Percentiles rank a stretch among this genome's conserved stretches.
Evolutionary conservation across 2,888 invertebrate genomes (phyloP).

Genomic region (Gymnosoma rotundatum): DNA sequence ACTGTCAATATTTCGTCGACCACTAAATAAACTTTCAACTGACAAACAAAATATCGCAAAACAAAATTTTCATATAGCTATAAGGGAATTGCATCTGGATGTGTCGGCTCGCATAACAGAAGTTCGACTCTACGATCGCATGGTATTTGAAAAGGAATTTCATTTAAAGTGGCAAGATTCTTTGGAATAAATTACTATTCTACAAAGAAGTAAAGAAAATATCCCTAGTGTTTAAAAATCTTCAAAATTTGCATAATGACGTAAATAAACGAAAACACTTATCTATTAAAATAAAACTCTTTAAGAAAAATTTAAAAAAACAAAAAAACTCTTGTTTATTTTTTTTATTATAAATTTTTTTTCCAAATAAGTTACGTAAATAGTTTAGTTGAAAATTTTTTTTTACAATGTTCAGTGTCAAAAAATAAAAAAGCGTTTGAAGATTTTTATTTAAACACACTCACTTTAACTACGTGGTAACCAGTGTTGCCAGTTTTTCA

Average conservation of each 20-base stretch:
- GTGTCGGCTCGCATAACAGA: constrained; percentile 78
- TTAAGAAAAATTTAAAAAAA: no score
- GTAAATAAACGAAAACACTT: no score
- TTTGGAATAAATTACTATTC: constrained; percentile 29
- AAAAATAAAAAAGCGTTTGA: no score
- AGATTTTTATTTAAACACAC: no score
- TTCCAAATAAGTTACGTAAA: no score
- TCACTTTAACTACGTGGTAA: no score
- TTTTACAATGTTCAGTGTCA: no score
- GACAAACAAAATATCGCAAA: constrained; percentile 78
- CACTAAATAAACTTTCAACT: constrained; percentile 76
- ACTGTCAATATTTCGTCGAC: constrained; percentile 76
- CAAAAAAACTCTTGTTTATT: no score
- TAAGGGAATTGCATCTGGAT: constrained; percentile 77
- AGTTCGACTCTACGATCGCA: constrained; percentile 77
- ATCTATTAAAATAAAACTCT: no score
- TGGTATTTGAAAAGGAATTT: constrained; percentile 78
- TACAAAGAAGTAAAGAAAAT: neutral
- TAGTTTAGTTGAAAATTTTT: no score
- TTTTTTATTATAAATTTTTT: no score
- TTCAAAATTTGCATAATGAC: neutral
- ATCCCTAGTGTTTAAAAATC: neutral
- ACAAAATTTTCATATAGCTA: constrained; percentile 78
- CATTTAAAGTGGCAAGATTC: constrained; percentile 76
- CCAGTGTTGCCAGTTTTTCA: no score